Evolutionary conservation across 1,140 invertebrate species (phyloP).

Genomic region (Drosophila ananassae): DNA sequence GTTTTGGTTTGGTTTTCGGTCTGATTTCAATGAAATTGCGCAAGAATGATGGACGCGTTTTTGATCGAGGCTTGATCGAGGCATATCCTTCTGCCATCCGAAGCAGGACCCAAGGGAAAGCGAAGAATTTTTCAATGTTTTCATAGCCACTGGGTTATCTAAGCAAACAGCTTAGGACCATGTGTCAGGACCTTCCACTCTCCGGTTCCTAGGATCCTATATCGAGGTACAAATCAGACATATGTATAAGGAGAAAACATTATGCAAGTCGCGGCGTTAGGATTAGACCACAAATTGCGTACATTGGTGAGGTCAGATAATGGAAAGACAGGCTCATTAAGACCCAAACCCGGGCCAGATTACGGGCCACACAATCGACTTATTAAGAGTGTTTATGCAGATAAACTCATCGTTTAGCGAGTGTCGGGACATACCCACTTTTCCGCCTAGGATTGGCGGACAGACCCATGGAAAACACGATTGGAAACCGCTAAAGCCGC

Average conservation of each 20-base stretch:
- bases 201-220: slow-evolving; percentile 7
- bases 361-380: slow-evolving; percentile 72
- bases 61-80: slow-evolving; percentile 51
- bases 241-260: slow-evolving; percentile 23
- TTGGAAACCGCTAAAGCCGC: slow-evolving; percentile 29
- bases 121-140: not conserved
- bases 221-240: not conserved
- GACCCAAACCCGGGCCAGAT: slow-evolving; percentile 45
- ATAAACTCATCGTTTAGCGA: slow-evolving; percentile 83
- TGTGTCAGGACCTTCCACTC: slow-evolving; percentile 34
- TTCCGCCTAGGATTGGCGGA: slow-evolving; percentile 65
- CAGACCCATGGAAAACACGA: slow-evolving; percentile 66
- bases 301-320: slow-evolving; percentile 55
- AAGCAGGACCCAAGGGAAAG: not conserved
- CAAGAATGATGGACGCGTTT: slow-evolving; percentile 67
- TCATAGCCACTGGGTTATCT: slow-evolving; percentile 45
- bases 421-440: slow-evolving; percentile 81
- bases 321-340: slow-evolving; percentile 57
- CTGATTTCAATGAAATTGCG: slow-evolving; percentile 61
- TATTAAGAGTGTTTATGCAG: slow-evolving; percentile 82
- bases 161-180: slow-evolving; percentile 66
- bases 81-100: not conserved
- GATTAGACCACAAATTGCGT: slow-evolving; percentile 66
- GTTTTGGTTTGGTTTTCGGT: slow-evolving; percentile 57
- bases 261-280: slow-evolving; percentile 72